Evolutionary conservation across 2,797 vertebrate species (phyloP).

Genomic region (Artibeus lituratus): DNA sequence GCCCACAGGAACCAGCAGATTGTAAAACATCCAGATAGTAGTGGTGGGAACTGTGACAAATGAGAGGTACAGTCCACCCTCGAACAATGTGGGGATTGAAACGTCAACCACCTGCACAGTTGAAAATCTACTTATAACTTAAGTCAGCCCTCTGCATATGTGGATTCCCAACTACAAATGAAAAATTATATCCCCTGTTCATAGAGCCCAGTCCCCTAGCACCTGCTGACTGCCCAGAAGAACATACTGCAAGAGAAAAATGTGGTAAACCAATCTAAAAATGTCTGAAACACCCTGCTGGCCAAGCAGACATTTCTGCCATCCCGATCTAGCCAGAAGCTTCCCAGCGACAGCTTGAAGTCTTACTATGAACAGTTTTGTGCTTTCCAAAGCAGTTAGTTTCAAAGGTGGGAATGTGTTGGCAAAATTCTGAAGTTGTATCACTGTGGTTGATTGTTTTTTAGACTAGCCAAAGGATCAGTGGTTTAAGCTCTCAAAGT

Average conservation of each 20-base stretch:
- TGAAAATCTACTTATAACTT: not conserved
- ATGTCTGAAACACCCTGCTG: not conserved
- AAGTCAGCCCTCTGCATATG: not conserved
- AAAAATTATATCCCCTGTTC: not conserved
- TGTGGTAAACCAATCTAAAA: not conserved
- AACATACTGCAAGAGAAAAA: not conserved
- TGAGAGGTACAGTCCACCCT: not conserved
- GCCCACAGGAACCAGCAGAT: not conserved
- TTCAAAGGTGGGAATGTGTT: not conserved
- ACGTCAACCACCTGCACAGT: not conserved
- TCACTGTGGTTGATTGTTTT: slow-evolving; percentile 4
- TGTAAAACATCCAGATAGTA: not conserved
- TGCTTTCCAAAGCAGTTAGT: not conserved
- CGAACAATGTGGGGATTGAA: not conserved
- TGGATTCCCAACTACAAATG: not conserved
- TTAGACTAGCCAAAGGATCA: not conserved
- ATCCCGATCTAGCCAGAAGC: not conserved
- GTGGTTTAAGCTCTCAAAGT: slow-evolving; percentile 60
- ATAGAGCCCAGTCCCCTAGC: not conserved
- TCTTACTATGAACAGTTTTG: not conserved
- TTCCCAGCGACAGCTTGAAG: not conserved
- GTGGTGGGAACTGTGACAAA: not conserved
- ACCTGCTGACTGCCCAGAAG: not conserved
- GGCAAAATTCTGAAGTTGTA: not conserved
- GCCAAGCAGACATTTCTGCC: not conserved